Conservation (phyloP, 2,113 vertebrate species). For the Catharus minimus region DNA sequence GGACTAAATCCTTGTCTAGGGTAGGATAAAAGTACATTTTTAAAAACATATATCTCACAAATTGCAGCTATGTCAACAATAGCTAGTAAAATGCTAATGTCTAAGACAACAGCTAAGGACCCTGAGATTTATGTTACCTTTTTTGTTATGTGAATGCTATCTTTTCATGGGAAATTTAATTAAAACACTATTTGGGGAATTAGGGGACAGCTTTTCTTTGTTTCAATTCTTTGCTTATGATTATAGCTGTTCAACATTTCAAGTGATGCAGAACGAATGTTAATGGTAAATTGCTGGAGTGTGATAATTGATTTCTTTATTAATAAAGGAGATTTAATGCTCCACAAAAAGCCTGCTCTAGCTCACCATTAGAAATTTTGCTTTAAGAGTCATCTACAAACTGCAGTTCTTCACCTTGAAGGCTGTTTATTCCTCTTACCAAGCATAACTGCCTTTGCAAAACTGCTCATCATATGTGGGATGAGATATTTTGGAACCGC, state of each 20-base stretch:
- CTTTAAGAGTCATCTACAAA: not conserved
- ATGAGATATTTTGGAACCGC: not conserved
- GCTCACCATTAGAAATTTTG: constrained; percentile 23
- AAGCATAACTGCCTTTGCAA: constrained; percentile 22
- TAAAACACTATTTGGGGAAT: constrained; percentile 33
- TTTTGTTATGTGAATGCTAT: not conserved
- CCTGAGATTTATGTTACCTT: not conserved
- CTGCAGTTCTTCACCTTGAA: constrained; percentile 36
- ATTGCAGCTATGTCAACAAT: not conserved
- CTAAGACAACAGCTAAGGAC: not conserved
- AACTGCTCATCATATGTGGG: not conserved
- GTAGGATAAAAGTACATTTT: not conserved
- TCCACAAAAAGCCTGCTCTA: constrained; percentile 17
- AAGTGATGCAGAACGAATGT: constrained; percentile 52
- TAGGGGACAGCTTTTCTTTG: constrained; percentile 36
- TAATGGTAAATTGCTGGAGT: constrained; percentile 60
- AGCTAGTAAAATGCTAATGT: not conserved
- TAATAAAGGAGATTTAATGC: constrained; percentile 63
- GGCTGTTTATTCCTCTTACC: constrained; percentile 10
- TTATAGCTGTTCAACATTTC: constrained; percentile 41
- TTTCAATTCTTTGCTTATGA: constrained; percentile 18
- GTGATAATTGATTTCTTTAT: constrained; percentile 67
- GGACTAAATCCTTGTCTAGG: not conserved
- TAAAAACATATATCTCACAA: not conserved
- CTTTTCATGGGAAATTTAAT: constrained; percentile 41